Conservation (phyloP, 2,797 vertebrate genomes). For the Pterois miles region DNA sequence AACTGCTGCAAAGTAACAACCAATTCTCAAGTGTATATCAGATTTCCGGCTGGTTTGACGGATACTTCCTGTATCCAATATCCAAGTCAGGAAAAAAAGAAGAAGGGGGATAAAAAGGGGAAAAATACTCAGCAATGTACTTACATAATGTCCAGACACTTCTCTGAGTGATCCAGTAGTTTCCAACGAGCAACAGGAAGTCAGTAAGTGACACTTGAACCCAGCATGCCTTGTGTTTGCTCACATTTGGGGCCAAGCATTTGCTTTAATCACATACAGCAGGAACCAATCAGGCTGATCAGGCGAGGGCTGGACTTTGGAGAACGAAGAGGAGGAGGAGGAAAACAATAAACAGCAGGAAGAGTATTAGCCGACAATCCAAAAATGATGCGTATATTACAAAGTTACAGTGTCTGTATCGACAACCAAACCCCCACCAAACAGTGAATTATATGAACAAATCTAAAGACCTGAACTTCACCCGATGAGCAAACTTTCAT, state of each 20-base stretch:
- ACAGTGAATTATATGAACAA: conserved; percentile 43
- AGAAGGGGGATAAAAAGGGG: not conserved
- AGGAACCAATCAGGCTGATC: conserved; percentile 47
- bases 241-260: conserved; percentile 58
- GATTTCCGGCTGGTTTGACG: not conserved
- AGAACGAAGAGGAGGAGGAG: conserved; percentile 8
- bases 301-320: conserved; percentile 10
- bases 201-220: conserved; percentile 30
- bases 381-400: conserved; percentile 32
- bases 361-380: not conserved
- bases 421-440: conserved; percentile 20
- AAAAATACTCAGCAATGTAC: conserved; percentile 34
- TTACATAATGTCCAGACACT: conserved; percentile 28
- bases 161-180: conserved; percentile 43
- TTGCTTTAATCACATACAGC: conserved; percentile 57
- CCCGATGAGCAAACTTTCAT: conserved; percentile 54
- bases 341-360: conserved; percentile 18
- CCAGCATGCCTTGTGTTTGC: conserved; percentile 68
- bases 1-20: not conserved
- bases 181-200: conserved; percentile 29
- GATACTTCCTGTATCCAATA: conserved; percentile 19
- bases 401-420: conserved; percentile 36
- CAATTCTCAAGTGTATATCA: not conserved
- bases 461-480: conserved; percentile 55
- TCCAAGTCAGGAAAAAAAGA: not conserved